Conservation (phyloP, 1,140 invertebrate species). For the Sitodiplosis mosellana region DNA sequence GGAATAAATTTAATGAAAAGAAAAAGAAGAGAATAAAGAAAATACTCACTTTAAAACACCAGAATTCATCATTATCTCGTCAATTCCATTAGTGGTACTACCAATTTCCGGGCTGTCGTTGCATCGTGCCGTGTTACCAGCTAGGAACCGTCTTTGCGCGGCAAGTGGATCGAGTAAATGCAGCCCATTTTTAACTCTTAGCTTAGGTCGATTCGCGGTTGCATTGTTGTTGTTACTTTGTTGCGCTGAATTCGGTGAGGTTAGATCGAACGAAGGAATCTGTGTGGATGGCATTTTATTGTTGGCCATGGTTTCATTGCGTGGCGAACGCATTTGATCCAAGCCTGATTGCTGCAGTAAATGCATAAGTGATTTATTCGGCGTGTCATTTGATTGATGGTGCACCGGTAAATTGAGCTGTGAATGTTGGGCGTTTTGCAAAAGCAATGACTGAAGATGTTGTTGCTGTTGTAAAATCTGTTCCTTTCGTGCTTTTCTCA, state of each 20-base stretch:
- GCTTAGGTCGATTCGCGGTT: constrained; percentile 25
- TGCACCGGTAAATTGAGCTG: background rate
- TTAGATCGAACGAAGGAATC: background rate
- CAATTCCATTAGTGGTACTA: constrained; percentile 30
- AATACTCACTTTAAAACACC: constrained; percentile 18
- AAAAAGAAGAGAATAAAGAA: too few species aligned
- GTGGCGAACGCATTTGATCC: background rate
- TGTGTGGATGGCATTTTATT: background rate
- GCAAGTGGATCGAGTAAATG: constrained; percentile 9
- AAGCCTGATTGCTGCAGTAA: constrained; percentile 27
- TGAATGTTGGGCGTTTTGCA: background rate
- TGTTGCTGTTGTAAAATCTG: background rate
- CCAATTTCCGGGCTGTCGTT: constrained; percentile 33
- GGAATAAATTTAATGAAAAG: too few species aligned
- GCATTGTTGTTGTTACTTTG: constrained; percentile 26
- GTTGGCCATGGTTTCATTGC: background rate
- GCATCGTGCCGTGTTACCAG: constrained; percentile 12
- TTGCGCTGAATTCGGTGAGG: background rate
- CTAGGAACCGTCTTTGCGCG: constrained; percentile 6
- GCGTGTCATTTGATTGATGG: background rate
- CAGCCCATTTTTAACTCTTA: constrained; percentile 14
- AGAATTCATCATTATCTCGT: constrained; percentile 25
- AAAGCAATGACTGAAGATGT: background rate
- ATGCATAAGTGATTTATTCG: constrained; percentile 36
- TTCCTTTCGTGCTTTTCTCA: too few species aligned